phyloP scores from a whole-genome alignment of 2,113 vertebrate genomes.

The Trematomus loennbergii region DNA sequence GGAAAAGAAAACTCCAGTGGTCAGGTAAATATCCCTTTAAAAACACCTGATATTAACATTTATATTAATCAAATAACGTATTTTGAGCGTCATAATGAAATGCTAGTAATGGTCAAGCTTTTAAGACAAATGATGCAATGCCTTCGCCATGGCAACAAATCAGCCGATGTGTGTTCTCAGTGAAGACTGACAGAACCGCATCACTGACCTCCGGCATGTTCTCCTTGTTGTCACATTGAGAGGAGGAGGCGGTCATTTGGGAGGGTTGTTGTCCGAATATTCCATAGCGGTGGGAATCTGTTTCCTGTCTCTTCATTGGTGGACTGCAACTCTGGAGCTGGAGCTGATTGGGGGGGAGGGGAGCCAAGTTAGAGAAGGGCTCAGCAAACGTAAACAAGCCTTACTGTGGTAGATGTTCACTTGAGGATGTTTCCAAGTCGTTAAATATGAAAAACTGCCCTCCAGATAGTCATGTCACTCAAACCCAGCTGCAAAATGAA shows the following conservation, averaged over 20 bases:
- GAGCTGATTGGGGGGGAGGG: conserved; percentile 73
- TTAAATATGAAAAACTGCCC: neutral
- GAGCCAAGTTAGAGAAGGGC: neutral
- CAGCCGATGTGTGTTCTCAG: too few relatives aligned
- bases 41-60: neutral
- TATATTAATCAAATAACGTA: neutral
- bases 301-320: conserved; percentile 86
- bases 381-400: neutral
- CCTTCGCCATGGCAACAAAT: conserved; percentile 13
- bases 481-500: neutral
- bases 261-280: conserved; percentile 78
- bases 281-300: conserved; percentile 81
- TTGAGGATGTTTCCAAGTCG: neutral
- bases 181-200: neutral
- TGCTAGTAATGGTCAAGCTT: neutral
- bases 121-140: conserved; percentile 34
- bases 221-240: conserved; percentile 87
- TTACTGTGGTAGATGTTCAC: neutral
- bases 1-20: too few relatives aligned
- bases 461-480: neutral
- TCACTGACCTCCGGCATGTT: conserved; percentile 85
- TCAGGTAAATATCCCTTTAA: neutral
- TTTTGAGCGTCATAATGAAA: neutral
- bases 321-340: conserved; percentile 90
- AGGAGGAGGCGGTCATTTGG: neutral